A percentile compares a stretch with the other conserved stretches of the same genome.
phyloP scores from a whole-genome alignment of 1,140 invertebrate genomes.

The Diorhabda carinulata region DNA sequence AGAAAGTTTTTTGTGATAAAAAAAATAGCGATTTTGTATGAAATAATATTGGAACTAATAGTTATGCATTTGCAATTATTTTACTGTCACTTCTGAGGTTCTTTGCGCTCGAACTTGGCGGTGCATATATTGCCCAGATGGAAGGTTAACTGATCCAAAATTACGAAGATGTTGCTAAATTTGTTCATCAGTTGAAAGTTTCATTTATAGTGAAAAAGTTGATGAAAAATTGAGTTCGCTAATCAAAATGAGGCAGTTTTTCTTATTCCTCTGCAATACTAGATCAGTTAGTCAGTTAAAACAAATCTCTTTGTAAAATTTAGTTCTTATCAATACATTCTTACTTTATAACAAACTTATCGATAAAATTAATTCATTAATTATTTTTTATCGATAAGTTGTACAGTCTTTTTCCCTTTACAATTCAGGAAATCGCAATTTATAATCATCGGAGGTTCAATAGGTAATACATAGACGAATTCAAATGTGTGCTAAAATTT shows the following conservation, averaged over 20 bases:
- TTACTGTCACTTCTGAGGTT: no score
- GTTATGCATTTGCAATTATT: no score
- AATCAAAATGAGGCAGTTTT: background rate
- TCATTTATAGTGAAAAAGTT: background rate
- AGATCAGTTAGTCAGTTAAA: background rate
- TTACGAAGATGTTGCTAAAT: background rate
- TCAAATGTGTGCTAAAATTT: background rate
- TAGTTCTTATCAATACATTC: constrained; percentile 15
- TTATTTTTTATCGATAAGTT: constrained; percentile 14
- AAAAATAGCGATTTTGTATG: no score
- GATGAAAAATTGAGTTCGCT: background rate
- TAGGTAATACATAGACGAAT: background rate
- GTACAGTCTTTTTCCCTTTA: constrained; percentile 17
- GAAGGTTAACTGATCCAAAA: background rate
- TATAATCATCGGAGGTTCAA: constrained; percentile 27
- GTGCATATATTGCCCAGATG: no score
- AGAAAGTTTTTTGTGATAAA: no score
- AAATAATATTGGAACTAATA: no score
- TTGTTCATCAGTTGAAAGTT: background rate
- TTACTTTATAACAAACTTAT: constrained; percentile 17
- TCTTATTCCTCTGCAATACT: background rate
- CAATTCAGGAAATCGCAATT: constrained; percentile 21
- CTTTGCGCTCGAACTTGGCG: no score
- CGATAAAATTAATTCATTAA: constrained; percentile 11
- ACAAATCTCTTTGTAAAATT: constrained; percentile 7